Evolutionary conservation across 2,797 vertebrate species (phyloP), one percentile per base, ranked within the genome.

Genomic region (Oreortyx pictus): DNA sequence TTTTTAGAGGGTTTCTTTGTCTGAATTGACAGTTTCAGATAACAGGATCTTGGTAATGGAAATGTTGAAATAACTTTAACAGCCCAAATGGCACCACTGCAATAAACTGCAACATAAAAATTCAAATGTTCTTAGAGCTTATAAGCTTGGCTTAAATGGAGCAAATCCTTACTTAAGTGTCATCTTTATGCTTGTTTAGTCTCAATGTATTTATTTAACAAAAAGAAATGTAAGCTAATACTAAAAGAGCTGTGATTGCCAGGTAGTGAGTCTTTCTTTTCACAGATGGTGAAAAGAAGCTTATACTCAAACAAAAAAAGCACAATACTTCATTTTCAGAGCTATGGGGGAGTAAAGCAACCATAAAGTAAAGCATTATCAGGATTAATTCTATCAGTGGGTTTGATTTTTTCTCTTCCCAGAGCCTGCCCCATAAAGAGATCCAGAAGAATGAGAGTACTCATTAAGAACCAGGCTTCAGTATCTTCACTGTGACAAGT

Each of bases 81-180:
- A 92, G 65, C 39, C 72, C 68, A 95, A 92, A 92, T 67, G 76
- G 79, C 57, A 87, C 24, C 39, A n/a, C 65, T 62, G 68, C 65
- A 80, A 85, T 90, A 86, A 95, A 82, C 39, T 47, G 61, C 11
- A n/a, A 61, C 76, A 74, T 89, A 91, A 94, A 92, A 91, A 85
- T 74, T 77, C 72, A 77, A 79, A 85, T 11, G 23, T 19, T 61
- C 6, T 64, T 64, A 74, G 46, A 60, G 49, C 2, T 82, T 35
- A 56, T 73, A 79, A 90, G 13, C 37, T 67, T 85, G 65, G 16
- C 37, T 94, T 82, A 92, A 92, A 89, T 52, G 61, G 73, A 90
- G 72, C 44, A 82, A 91, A 95, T 50, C 60, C 72, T 90, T 87
- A 79, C 75, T 87, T 96, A 89, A 93, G 65, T 52, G 77, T 85